Evolutionary conservation across 1,140 invertebrate genomes (phyloP), one percentile per base, ranked within the genome.

Genomic region (Leguminivora glycinivorella): DNA sequence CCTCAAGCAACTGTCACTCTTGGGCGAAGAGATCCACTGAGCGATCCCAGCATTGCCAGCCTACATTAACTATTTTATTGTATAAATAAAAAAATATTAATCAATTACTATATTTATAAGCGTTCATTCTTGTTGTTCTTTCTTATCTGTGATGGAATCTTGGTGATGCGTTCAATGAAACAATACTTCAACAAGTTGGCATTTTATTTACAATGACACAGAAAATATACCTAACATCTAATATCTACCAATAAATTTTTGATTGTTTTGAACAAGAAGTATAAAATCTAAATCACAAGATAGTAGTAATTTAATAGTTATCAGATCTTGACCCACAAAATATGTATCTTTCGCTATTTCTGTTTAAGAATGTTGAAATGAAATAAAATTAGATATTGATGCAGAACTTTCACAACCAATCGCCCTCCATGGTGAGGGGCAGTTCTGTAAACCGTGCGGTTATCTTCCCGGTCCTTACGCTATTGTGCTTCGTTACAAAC

Each of bases 1-100:
- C 92, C 92, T 99, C 43, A 96, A 97, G 91, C 98, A 99, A 92
- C 93, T 99, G 12, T 95, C 95, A 29, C 92, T 95, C 6, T 80
- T 96, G 43, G 95, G 95, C 47, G 94, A 96, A 85, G 95, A 96
- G 83, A 92, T 95, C 60, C 93, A 95, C 79, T 94, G 88, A 93
- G 85, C 86, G 89, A 87, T 91, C 83, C 87, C 38, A 22, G 5
- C 29, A 58, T 67, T 73, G 52, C 76, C 58, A 63, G 26, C 17
- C 17, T 2, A 29, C 24, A 31, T 60, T 17, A 60, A 29, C 12
- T 63, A 70, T 70, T 34, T 25, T 43, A 34, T 19, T 63, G 56
- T 63, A 70, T 70, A 70, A 63, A 63, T 70, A 60, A 24, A 26
- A 26, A 58, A 58, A 58, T 63, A 63, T 63, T 63, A 63, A 63